Evolutionary conservation across 2,797 vertebrate species (phyloP), one percentile per base, ranked within the genome.

Genomic region (Pogoniulus pusillus): DNA sequence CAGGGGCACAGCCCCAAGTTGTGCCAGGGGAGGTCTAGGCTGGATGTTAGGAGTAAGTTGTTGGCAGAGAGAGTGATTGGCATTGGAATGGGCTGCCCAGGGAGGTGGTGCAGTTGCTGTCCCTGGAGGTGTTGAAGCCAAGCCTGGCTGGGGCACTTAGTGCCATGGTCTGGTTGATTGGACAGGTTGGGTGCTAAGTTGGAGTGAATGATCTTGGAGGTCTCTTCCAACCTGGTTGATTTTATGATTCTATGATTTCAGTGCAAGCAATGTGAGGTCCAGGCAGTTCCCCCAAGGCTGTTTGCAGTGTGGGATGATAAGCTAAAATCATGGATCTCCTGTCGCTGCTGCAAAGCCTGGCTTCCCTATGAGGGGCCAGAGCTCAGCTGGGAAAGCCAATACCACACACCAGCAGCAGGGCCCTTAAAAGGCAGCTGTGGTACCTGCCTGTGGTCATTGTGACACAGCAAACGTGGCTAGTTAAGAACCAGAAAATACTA

Each of bases 351-450:
- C 2, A 65, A n/a, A 76, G 55, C 37, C 37, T n/a, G n/a, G 26
- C 17, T 73, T 79, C 49, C 23, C 59, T 2, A 0, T 10, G 41
- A 35, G 41, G 22, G 49, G 29, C 34, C 0, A 1, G 41, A 80
- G 17, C 15, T 78, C 20, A 43, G 37, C 63, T 75, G 60, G 88
- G 78, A 43, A 59, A 74, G 34, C 9, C 35, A 49, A 41, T 54
- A 16, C 34, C 1, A 3, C 5, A 43, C 16, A n/a, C 32, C 59
- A 5, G 1, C 41, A n/a, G 37, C 4, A 1, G 20, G 9, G 13
- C 65, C 30, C 19, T 70, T 24, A 47, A 30, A 43, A 41, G 29
- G 35, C 53, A 51, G 27, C n/a, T 7, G 9, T 26, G 27, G 37
- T 80, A 26, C 57, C 20, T 2, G 16, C 43, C 29, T 18, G 30